These are phyloP conservation scores for Rana temporaria DNA, from an alignment of 2,113 vertebrate species.

Conservation along the genomic window DNA sequence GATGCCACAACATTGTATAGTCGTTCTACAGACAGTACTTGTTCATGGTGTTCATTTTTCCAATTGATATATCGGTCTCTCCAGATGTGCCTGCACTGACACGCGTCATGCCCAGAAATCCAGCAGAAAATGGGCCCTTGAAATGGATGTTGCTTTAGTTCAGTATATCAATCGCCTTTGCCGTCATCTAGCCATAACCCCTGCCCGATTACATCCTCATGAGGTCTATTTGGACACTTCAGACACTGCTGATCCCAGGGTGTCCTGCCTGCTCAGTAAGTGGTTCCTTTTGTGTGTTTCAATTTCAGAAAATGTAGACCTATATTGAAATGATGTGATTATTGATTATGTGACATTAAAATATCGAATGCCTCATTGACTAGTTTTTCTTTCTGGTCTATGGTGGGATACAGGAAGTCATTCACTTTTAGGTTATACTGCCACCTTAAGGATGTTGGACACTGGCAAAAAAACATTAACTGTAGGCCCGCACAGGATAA, in stretches of 20 bases:
- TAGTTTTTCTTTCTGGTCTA: not conserved
- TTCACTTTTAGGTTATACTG: too few species aligned
- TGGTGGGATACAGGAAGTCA: too few species aligned
- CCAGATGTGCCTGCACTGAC: slow-evolving; percentile 92
- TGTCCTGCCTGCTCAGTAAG: slow-evolving; percentile 87
- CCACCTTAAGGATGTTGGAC: too few species aligned
- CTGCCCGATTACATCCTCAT: slow-evolving; percentile 91
- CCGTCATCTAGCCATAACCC: slow-evolving; percentile 94
- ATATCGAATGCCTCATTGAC: not conserved
- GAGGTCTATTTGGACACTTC: slow-evolving; percentile 92
- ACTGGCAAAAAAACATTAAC: too few species aligned
- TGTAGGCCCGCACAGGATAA: too few species aligned
- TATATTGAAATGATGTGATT: not conserved
- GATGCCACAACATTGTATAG: too few species aligned
- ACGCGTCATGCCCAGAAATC: slow-evolving; percentile 91
- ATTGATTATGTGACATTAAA: not conserved
- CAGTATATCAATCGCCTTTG: slow-evolving; percentile 93
- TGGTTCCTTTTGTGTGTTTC: not conserved
- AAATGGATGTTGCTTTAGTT: slow-evolving; percentile 93
- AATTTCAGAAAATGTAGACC: too few species aligned
- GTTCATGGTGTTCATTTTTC: too few species aligned
- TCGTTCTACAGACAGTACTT: too few species aligned
- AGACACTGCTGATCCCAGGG: slow-evolving; percentile 85
- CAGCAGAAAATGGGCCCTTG: slow-evolving; percentile 90
- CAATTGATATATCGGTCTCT: too few species aligned